Evolutionary conservation across 2,113 vertebrate species (phyloP).

Genomic region (Corythornis vintsioides): DNA sequence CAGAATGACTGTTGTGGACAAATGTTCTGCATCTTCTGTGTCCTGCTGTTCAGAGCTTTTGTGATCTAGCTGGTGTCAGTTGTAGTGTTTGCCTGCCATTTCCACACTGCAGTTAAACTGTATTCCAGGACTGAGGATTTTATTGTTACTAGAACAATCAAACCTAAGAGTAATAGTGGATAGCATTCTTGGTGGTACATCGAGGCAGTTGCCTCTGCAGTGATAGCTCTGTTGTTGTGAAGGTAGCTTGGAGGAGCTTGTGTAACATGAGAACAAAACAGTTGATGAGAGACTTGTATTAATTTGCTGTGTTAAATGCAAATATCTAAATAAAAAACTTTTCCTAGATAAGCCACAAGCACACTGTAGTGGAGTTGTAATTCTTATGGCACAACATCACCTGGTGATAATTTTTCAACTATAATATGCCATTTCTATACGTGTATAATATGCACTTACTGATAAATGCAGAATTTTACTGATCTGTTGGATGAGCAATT

Average conservation of each 20-base stretch:
- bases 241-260: neutral
- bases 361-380: neutral
- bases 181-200: neutral
- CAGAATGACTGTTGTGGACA: neutral
- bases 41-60: neutral
- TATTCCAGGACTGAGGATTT: neutral
- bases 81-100: neutral
- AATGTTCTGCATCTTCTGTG: neutral
- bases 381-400: neutral
- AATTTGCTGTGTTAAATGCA: neutral
- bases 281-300: neutral
- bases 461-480: neutral
- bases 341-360: neutral
- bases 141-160: neutral
- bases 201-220: neutral
- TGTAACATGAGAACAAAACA: neutral
- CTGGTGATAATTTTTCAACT: neutral
- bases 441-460: neutral
- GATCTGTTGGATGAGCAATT: neutral
- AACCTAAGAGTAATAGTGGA: neutral
- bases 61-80: neutral
- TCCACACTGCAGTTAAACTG: neutral
- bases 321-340: neutral
- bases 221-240: neutral
- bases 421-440: neutral